These are phyloP conservation scores for Apteryx mantelli DNA, from an alignment of 2,113 vertebrate species.

Conservation along the genomic window DNA sequence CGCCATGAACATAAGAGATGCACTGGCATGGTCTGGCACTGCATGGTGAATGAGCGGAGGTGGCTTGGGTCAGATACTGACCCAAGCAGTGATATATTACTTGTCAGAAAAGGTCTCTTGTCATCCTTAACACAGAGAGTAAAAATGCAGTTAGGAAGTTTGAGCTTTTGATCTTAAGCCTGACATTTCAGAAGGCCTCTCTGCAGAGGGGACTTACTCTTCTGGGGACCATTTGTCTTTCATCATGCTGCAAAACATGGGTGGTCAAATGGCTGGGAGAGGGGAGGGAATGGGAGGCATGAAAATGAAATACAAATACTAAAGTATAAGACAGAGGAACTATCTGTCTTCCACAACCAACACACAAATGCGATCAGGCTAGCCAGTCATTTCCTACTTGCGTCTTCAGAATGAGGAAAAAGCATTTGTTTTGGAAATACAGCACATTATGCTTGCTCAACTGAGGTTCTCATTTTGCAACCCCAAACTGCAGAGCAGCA, in stretches of 20 bases:
- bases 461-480: neutral
- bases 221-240: neutral
- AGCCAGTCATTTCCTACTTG: neutral
- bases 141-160: neutral
- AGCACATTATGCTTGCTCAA: rapidly evolving
- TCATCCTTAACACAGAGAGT: neutral
- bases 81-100: neutral
- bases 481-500: rapidly evolving
- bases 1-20: neutral
- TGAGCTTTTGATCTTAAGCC: neutral
- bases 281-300: neutral
- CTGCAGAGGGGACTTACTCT: neutral
- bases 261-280: neutral
- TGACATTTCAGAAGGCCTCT: neutral
- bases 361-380: rapidly evolving
- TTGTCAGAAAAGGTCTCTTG: neutral
- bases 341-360: neutral
- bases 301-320: neutral
- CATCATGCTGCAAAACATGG: neutral
- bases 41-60: neutral
- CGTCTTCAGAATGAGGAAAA: neutral
- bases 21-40: neutral
- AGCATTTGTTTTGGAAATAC: neutral
- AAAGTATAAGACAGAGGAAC: neutral
- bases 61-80: neutral